phyloP scores from a whole-genome alignment of 2,888 invertebrate genomes.

The Autographa pulchrina region DNA sequence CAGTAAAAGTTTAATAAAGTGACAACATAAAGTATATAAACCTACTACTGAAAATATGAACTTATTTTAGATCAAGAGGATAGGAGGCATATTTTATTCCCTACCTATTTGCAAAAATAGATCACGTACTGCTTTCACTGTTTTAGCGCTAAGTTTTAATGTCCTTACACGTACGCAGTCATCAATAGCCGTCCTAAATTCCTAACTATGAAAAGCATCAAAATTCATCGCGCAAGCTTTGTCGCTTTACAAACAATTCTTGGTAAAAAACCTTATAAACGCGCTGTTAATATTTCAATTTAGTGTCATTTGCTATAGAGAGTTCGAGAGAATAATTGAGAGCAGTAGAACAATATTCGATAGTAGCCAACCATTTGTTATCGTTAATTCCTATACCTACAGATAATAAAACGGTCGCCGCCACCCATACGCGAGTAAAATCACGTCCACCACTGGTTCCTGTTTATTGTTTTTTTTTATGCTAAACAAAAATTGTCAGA shows the following conservation, averaged over 20 bases:
- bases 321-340: slow-evolving; percentile 51
- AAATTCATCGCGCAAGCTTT: slow-evolving; percentile 8
- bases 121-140: not conserved
- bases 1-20: no score
- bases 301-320: slow-evolving; percentile 17
- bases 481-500: slow-evolving; percentile 13
- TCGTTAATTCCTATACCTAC: slow-evolving; percentile 51
- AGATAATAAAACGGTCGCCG: slow-evolving; percentile 67
- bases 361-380: slow-evolving; percentile 61
- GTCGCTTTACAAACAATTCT: not conserved
- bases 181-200: slow-evolving; percentile 10
- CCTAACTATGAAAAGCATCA: slow-evolving; percentile 8
- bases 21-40: no score
- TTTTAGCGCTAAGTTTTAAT: not conserved
- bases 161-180: not conserved
- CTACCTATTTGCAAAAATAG: not conserved
- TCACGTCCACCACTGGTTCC: slow-evolving; percentile 57
- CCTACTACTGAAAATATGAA: no score
- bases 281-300: slow-evolving; percentile 12
- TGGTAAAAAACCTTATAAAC: not conserved
- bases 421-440: slow-evolving; percentile 52
- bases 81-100: not conserved
- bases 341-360: slow-evolving; percentile 54
- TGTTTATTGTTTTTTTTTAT: slow-evolving; percentile 12
- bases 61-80: no score